phyloP scores from a whole-genome alignment of 2,888 invertebrate genomes.

The Eilema griseolum region DNA sequence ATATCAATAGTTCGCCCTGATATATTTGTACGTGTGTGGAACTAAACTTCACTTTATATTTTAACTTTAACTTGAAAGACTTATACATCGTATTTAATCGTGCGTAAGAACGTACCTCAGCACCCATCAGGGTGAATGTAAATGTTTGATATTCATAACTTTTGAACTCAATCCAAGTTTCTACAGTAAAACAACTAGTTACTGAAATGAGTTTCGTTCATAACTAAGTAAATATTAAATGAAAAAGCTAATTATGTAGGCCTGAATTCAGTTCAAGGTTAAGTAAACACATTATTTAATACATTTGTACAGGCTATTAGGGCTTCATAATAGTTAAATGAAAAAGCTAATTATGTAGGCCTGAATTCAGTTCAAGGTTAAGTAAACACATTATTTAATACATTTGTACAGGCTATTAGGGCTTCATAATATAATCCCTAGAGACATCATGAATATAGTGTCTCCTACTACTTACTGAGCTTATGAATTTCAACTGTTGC shows the following conservation, averaged over 20 bases:
- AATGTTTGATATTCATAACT: constrained; percentile 1
- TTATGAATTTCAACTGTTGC: background rate
- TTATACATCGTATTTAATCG: background rate
- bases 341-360: background rate
- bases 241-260: background rate
- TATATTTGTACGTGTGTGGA: no score
- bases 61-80: no score
- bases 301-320: background rate
- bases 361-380: background rate
- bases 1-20: no score
- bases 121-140: background rate
- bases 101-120: background rate
- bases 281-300: background rate
- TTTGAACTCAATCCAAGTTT: constrained; percentile 1
- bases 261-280: background rate
- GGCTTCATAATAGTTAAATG: background rate
- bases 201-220: constrained; percentile 2
- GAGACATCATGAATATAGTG: background rate
- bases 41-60: no score
- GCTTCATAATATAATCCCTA: background rate
- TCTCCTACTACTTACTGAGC: background rate
- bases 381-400: background rate
- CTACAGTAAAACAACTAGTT: constrained; percentile 2
- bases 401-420: background rate
- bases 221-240: constrained; percentile 1